Evolutionary conservation across 2,113 vertebrate genomes (phyloP), one percentile per base, ranked within the genome.

Genomic region (Oncorhynchus clarkii): DNA sequence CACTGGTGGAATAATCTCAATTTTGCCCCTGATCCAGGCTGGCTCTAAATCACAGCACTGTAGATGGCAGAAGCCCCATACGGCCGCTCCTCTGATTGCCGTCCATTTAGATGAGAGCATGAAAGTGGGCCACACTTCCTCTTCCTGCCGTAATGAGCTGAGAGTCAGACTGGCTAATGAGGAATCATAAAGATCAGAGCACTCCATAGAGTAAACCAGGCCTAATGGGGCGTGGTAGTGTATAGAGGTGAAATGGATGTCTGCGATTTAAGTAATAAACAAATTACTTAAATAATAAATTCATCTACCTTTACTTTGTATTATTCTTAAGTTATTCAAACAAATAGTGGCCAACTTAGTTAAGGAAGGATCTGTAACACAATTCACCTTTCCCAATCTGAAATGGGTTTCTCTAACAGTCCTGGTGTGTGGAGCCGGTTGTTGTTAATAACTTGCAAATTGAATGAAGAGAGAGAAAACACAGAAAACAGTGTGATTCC

Each of bases 1-100:
- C 65, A 66, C 72, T 75, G 78, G 72, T 71, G 70, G 67, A 67
- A 75, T 75, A 70, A 81, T 71, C 78, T 76, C 34, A 65, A 54
- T 16, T 18, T 24, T 57, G 27, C 71, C 34, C 54, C 26, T 71
- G 74, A 45, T 78, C 78, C 59, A 74, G 26, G 59, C 7, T 60
- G 26, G n/a, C 69, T 51, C 1, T 51, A 71, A 72, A 81, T 82
- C 80, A 71, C 16, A n/a, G 29, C 6, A 20, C 67, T 68, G 31
- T 20, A 34, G 67, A 20, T 39, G 31, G 31, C 29, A 31, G 31
- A 8, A 29, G 29, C 18, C 22, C 16, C 29, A 68, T 18, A 34
- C 16, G 18, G 16, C 16, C 20, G 29, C 31, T 68, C 67, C 31
- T 34, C 29, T 34, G 59, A 62, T 68, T 34, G 7, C 59, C 6